Evolutionary conservation across 2,888 invertebrate species (phyloP), one percentile per base, ranked within the genome.

Genomic region (Blastobasis adustella): DNA sequence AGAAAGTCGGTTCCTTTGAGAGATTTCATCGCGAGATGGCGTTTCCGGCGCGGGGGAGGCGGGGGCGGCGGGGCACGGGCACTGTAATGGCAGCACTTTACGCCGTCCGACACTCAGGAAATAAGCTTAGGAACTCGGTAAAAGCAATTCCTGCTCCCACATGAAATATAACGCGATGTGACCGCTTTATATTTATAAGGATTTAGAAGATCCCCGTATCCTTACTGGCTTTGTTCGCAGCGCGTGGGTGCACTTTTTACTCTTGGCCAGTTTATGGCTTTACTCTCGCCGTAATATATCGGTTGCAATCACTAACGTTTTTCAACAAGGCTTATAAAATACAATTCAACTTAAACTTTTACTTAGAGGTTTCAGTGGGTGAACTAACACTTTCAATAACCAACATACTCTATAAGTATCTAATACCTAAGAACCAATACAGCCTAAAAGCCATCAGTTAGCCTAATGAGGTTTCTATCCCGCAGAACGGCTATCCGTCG

Each of bases 401-500:
- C 23, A 23, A 23, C 23, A 23, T 23, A 23, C 23, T 23, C 23
- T 3, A 23, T 23, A 23, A 23, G 23, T 23, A 23, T 23, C 23
- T 23, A 23, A 23, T 3, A 23, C 23, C 23, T 23, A 23, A 23
- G 2, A 23, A 3, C 23, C 23, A 2, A 2, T 23, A 23, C 23
- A 23, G n/a, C n/a, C n/a, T n/a, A n/a, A n/a, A 23, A 23, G 23
- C 23, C 23, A 23, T 23, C 23, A 23, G 23, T 23, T 23, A 3
- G 23, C 23, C 23, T 23, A 42, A 6, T 9, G 9, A 1, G 42
- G 42, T 42, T 38, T 54, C 79, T 79, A 71, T 37, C 92, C n/a
- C 93, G 44, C 91, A 98, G 98, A 98, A 98, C 90, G 98, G 98
- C 59, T 98, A 98, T 81, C 96, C 97, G 66, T 96, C 98, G 58